These are phyloP conservation scores for Amaurobius ferox DNA, from an alignment of 2,888 invertebrate genomes.

Conservation along the genomic window DNA sequence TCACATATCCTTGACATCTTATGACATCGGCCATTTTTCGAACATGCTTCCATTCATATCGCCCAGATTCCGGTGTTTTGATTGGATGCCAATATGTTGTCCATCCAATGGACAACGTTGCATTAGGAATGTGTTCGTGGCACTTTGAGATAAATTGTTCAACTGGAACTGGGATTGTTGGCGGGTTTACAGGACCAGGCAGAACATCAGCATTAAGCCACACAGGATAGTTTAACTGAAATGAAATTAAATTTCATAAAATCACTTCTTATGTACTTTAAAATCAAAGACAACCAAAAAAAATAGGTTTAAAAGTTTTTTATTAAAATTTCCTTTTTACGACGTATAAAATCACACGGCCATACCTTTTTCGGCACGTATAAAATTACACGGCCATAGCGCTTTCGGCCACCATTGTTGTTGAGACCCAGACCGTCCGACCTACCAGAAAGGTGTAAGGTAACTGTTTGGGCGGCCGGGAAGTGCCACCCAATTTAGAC, in stretches of 20 bases:
- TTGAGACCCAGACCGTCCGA: no score
- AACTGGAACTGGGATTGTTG: conserved; percentile 82
- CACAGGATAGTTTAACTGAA: conserved; percentile 84
- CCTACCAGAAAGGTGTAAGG: no score
- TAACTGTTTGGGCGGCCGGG: no score
- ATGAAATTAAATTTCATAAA: not conserved
- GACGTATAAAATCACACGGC: no score
- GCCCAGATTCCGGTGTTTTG: conserved; percentile 74
- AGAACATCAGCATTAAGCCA: conserved; percentile 94
- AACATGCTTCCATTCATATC: conserved; percentile 80
- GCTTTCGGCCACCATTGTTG: no score
- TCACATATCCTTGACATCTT: conserved; percentile 67
- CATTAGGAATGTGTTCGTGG: conserved; percentile 81
- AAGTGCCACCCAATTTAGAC: no score
- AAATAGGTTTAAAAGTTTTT: no score
- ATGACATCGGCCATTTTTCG: conserved; percentile 82
- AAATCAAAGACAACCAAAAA: no score
- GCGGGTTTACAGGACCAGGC: conserved; percentile 84
- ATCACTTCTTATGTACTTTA: no score
- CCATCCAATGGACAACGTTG: conserved; percentile 90
- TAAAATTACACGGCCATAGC: no score
- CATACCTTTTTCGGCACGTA: no score
- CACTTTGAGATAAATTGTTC: conserved; percentile 82
- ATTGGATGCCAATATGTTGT: conserved; percentile 84
- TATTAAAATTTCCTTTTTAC: no score